Conservation (phyloP, 2,797 vertebrate genomes). For the Pterois miles region DNA sequence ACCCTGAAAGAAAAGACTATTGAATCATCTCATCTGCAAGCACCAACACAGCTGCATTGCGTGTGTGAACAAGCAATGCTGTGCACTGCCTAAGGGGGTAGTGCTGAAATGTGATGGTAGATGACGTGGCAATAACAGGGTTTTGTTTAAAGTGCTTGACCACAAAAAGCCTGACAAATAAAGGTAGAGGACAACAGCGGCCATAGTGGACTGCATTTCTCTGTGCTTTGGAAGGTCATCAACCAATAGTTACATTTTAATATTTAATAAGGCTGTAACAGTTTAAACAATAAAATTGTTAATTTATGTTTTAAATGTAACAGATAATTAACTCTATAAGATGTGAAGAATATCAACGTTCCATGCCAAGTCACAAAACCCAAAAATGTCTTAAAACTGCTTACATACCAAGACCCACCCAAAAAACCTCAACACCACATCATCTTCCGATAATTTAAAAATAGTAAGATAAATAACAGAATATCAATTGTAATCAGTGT, state of each 20-base stretch:
- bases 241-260: not conserved
- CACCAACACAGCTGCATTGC: conserved; percentile 39
- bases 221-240: not conserved
- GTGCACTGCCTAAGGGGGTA: conserved; percentile 23
- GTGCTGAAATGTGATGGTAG: conserved; percentile 36
- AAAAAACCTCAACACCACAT: not conserved
- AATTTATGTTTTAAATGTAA: not conserved
- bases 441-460: not conserved
- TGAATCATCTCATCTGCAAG: conserved; percentile 27
- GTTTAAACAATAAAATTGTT: not conserved
- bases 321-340: not conserved
- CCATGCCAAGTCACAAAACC: not conserved
- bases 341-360: not conserved
- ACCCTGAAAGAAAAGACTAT: conserved; percentile 32
- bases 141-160: conserved; percentile 18
- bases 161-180: conserved; percentile 12
- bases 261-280: not conserved
- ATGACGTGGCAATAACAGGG: conserved; percentile 31
- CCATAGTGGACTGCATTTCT: not conserved
- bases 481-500: not conserved
- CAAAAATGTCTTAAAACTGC: not conserved
- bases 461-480: not conserved
- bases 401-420: too few species aligned
- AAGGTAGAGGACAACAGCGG: not conserved
- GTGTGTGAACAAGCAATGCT: conserved; percentile 47